Conservation (phyloP, 2,888 invertebrate species). For the Leptinotarsa juncta region DNA sequence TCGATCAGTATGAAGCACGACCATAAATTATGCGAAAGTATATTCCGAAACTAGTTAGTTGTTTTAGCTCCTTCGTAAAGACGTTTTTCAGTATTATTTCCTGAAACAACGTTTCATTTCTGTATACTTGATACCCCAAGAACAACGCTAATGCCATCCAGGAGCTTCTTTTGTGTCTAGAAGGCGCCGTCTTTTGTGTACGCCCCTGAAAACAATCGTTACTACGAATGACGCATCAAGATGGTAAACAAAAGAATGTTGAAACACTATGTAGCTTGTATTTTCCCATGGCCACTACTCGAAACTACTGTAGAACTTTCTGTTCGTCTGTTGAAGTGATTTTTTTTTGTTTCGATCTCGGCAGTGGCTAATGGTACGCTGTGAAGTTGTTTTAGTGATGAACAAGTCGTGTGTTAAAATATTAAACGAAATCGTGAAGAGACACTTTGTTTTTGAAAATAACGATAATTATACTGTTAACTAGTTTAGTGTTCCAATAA, state of each 20-base stretch:
- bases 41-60: too few relatives aligned
- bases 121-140: background rate
- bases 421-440: too few relatives aligned
- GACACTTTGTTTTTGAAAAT: too few relatives aligned
- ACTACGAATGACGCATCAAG: conserved; percentile 64
- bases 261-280: conserved; percentile 57
- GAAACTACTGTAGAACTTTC: conserved; percentile 38
- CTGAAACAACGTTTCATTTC: too few relatives aligned
- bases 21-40: too few relatives aligned
- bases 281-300: conserved; percentile 59
- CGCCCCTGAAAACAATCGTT: conserved; percentile 57
- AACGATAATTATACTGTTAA: too few relatives aligned
- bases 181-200: conserved; percentile 21
- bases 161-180: background rate
- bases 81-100: too few relatives aligned
- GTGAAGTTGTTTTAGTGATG: background rate
- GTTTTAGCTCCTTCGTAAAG: too few relatives aligned
- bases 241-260: conserved; percentile 62
- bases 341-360: conserved; percentile 38
- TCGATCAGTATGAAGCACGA: too few relatives aligned
- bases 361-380: conserved; percentile 33
- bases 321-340: conserved; percentile 37
- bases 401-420: background rate
- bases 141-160: background rate
- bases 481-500: too few relatives aligned